These are phyloP conservation scores for Neoniphon sammara DNA, from an alignment of 2,797 vertebrate species.

Conservation along the genomic window DNA sequence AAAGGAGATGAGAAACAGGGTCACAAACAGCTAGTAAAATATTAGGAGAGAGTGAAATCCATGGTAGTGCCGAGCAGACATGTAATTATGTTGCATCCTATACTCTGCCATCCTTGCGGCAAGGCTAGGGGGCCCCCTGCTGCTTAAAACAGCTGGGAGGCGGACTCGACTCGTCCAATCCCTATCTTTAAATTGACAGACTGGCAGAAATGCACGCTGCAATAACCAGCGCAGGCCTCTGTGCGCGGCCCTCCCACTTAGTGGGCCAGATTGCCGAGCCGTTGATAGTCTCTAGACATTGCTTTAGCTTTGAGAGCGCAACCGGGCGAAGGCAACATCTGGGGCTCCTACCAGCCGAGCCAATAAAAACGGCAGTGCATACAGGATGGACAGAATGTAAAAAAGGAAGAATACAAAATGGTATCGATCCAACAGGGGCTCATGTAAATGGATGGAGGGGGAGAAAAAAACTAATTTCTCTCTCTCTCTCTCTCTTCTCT, in stretches of 20 bases:
- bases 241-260: conserved; percentile 62
- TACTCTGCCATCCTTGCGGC: conserved; percentile 60
- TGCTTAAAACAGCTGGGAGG: conserved; percentile 72
- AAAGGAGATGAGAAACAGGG: conserved; percentile 42
- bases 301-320: conserved; percentile 59
- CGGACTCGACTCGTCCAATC: conserved; percentile 68
- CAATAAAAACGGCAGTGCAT: conserved; percentile 57
- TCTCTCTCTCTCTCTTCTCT: conserved; percentile 15
- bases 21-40: conserved; percentile 35
- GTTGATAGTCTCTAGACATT: conserved; percentile 68
- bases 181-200: conserved; percentile 78
- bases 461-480: conserved; percentile 40
- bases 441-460: conserved; percentile 65
- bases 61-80: conserved; percentile 55
- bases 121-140: conserved; percentile 66
- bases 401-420: conserved; percentile 58
- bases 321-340: conserved; percentile 67
- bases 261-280: conserved; percentile 72
- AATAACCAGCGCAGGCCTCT: conserved; percentile 66
- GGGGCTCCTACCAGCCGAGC: conserved; percentile 59
- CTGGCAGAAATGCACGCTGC: conserved; percentile 64
- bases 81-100: conserved; percentile 75
- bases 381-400: conserved; percentile 49
- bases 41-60: conserved; percentile 53
- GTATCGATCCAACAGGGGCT: conserved; percentile 68